phyloP scores from a whole-genome alignment of 2,113 vertebrate genomes.

The Nipponia nippon region DNA sequence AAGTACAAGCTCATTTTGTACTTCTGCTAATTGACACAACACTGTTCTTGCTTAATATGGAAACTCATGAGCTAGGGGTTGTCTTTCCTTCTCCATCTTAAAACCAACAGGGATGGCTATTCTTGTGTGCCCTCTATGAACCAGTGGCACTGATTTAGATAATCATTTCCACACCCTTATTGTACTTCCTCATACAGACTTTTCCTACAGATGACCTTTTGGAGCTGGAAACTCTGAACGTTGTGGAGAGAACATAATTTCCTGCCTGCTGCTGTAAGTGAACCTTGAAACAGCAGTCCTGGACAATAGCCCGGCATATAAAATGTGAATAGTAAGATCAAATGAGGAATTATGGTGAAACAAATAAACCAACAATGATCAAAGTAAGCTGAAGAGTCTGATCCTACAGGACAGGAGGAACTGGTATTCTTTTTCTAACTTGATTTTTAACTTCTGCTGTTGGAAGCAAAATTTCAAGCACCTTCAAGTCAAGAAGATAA shows the following conservation, averaged over 20 bases:
- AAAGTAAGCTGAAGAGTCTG: background rate
- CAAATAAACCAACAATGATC: background rate
- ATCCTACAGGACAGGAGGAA: background rate
- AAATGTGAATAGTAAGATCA: background rate
- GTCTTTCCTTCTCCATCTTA: background rate
- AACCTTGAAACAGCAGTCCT: background rate
- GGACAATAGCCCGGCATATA: background rate
- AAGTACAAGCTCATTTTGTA: background rate
- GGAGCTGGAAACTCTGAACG: background rate
- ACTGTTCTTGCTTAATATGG: background rate
- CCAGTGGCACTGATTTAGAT: background rate
- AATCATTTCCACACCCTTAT: background rate
- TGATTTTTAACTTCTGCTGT: background rate
- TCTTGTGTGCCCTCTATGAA: background rate
- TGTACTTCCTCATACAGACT: background rate
- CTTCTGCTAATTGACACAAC: background rate
- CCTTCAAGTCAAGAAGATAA: background rate
- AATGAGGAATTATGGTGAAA: background rate
- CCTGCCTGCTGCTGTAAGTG: background rate
- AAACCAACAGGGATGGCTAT: background rate
- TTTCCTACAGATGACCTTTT: conserved; percentile 21
- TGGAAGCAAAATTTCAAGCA: background rate
- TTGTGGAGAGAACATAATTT: background rate
- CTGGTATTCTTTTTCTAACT: background rate
- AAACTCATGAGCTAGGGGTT: background rate